phyloP scores from a whole-genome alignment of 2,113 vertebrate genomes.

The Psettodes erumei region DNA sequence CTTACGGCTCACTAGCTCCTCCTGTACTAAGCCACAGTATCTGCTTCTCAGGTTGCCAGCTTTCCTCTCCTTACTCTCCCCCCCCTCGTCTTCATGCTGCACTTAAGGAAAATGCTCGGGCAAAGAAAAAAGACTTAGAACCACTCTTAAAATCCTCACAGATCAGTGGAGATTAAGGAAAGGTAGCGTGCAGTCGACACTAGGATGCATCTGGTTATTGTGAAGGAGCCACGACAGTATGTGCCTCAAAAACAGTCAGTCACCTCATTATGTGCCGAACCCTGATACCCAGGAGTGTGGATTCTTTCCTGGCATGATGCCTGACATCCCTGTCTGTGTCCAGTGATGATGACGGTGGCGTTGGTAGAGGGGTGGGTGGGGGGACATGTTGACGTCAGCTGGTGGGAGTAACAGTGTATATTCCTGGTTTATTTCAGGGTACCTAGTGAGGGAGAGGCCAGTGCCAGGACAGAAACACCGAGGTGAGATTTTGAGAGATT shows the following conservation, averaged over 20 bases:
- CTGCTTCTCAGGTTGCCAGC: conserved; percentile 43
- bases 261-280: conserved; percentile 65
- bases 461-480: conserved; percentile 92
- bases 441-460: conserved; percentile 96
- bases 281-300: conserved; percentile 66
- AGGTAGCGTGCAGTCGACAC: conserved; percentile 31
- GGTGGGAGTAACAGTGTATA: conserved; percentile 42
- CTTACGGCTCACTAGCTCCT: conserved; percentile 51
- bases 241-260: conserved; percentile 22
- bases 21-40: conserved; percentile 53
- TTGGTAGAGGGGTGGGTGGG: background rate
- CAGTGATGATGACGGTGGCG: conserved; percentile 48
- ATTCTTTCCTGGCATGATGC: conserved; percentile 80
- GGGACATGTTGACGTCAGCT: background rate
- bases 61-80: conserved; percentile 69
- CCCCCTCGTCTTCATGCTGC: conserved; percentile 19
- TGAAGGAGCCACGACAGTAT: conserved; percentile 16
- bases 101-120: conserved; percentile 28
- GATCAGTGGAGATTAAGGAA: conserved; percentile 66
- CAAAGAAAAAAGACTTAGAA: conserved; percentile 19
- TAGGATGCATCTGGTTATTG: conserved; percentile 45
- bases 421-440: conserved; percentile 88
- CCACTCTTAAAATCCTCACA: conserved; percentile 18
- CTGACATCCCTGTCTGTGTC: conserved; percentile 69
- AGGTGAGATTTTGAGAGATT: conserved; percentile 90